A percentile compares a stretch with the other conserved stretches of the same genome.
Evolutionary conservation across 2,113 vertebrate genomes (phyloP).

Genomic region (Heterochromis multidens): DNA sequence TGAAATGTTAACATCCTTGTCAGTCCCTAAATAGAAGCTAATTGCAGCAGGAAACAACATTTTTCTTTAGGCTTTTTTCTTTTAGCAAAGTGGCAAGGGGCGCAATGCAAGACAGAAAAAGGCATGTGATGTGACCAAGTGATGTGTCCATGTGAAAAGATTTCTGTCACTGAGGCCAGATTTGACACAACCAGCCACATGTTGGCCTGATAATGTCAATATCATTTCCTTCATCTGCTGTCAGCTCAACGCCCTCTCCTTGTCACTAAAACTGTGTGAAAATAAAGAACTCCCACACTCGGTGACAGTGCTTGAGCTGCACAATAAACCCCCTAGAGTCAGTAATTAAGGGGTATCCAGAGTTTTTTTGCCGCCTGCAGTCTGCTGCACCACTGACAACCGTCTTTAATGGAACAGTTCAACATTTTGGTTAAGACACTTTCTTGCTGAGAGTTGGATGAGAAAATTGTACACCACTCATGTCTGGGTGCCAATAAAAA

Average conservation of each 20-base stretch:
- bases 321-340: slow-evolving; percentile 11
- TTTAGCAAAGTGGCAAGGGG: slow-evolving; percentile 39
- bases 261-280: slow-evolving; percentile 26
- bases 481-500: not conserved
- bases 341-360: slow-evolving; percentile 5
- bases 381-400: not conserved
- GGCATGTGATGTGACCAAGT: not conserved
- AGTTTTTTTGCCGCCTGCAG: not conserved
- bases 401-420: not conserved
- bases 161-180: not conserved
- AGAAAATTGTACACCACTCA: not conserved
- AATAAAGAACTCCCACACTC: slow-evolving; percentile 36
- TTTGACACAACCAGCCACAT: slow-evolving; percentile 37
- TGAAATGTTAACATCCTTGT: slow-evolving; percentile 49
- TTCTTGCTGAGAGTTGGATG: not conserved
- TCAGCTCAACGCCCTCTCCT: slow-evolving; percentile 15
- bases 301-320: not conserved
- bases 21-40: slow-evolving; percentile 43
- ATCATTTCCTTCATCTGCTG: slow-evolving; percentile 26
- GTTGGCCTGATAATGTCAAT: slow-evolving; percentile 48
- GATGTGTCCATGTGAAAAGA: slow-evolving; percentile 2
- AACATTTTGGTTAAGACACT: not conserved
- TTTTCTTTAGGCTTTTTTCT: slow-evolving; percentile 62
- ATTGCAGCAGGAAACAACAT: slow-evolving; percentile 57
- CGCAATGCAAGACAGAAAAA: not conserved